Percentiles rank a stretch among this genome's conserved stretches.
Conservation (phyloP, 2,888 invertebrate species). For the Nemotelus pantherinus region DNA sequence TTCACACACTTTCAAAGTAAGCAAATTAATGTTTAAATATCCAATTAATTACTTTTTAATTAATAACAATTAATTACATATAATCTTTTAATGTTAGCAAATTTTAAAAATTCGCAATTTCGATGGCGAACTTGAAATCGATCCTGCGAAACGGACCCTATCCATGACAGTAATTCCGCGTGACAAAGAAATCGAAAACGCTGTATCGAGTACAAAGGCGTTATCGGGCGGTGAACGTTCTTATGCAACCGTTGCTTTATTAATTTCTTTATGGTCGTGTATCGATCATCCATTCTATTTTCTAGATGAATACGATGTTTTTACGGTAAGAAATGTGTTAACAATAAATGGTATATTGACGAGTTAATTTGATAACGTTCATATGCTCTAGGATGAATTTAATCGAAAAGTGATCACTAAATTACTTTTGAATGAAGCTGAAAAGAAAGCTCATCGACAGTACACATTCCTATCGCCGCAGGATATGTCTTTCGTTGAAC, state of each 20-base stretch:
- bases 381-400: constrained; percentile 76
- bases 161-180: constrained; percentile 69
- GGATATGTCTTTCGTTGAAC: constrained; percentile 71
- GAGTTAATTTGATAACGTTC: background rate
- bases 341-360: no score
- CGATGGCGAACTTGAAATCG: constrained; percentile 57
- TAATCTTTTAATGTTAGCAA: constrained; percentile 51
- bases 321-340: constrained; percentile 74
- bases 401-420: constrained; percentile 83
- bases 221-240: constrained; percentile 96
- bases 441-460: constrained; percentile 74
- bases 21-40: constrained; percentile 25
- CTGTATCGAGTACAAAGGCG: constrained; percentile 69
- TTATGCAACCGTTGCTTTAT: constrained; percentile 93
- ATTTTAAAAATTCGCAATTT: constrained; percentile 59
- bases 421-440: constrained; percentile 80
- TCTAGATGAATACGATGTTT: constrained; percentile 96
- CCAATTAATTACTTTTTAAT: background rate
- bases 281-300: constrained; percentile 92
- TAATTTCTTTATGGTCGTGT: constrained; percentile 92
- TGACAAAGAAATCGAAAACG: constrained; percentile 64
- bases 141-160: constrained; percentile 65
- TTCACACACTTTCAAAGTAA: constrained; percentile 63
- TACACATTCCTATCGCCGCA: constrained; percentile 92
- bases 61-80: no score